These are phyloP conservation scores for Brachycybe producta DNA, from an alignment of 2,888 invertebrate genomes.

Conservation along the genomic window DNA sequence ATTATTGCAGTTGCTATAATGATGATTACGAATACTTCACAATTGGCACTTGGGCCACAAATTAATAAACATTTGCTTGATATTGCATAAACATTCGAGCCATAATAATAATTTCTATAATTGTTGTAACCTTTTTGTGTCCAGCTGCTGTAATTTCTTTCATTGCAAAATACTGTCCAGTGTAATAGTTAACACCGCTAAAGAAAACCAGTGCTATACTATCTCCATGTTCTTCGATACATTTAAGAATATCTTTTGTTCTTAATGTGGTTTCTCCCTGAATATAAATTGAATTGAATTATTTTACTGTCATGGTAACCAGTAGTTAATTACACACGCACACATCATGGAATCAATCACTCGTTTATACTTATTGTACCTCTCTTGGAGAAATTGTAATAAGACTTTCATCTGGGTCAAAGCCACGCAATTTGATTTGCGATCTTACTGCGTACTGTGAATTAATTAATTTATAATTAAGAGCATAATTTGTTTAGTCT, in stretches of 20 bases:
- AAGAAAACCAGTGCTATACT: conserved; percentile 41
- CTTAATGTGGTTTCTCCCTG: conserved; percentile 33
- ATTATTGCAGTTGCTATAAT: no score
- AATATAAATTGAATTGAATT: neutral
- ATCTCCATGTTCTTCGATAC: conserved; percentile 39
- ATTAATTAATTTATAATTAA: conserved; percentile 1
- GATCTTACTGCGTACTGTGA: conserved; percentile 42
- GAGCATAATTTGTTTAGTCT: neutral
- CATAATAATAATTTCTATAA: no score
- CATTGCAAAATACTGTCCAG: conserved; percentile 45
- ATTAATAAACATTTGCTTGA: no score
- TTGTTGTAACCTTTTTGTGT: conserved; percentile 39
- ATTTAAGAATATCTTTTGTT: conserved; percentile 39
- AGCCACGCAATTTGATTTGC: conserved; percentile 39
- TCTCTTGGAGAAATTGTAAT: conserved; percentile 36
- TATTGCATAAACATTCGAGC: no score
- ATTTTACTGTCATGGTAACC: neutral
- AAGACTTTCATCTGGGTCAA: conserved; percentile 36
- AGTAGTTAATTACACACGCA: no score
- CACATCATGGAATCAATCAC: no score
- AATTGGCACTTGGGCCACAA: no score
- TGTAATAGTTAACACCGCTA: conserved; percentile 43
- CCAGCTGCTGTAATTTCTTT: conserved; percentile 39
- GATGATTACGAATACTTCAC: no score
- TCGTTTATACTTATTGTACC: conserved; percentile 27